Conservation (phyloP, 2,797 vertebrate genomes). For the Neomorphus geoffroyi region DNA sequence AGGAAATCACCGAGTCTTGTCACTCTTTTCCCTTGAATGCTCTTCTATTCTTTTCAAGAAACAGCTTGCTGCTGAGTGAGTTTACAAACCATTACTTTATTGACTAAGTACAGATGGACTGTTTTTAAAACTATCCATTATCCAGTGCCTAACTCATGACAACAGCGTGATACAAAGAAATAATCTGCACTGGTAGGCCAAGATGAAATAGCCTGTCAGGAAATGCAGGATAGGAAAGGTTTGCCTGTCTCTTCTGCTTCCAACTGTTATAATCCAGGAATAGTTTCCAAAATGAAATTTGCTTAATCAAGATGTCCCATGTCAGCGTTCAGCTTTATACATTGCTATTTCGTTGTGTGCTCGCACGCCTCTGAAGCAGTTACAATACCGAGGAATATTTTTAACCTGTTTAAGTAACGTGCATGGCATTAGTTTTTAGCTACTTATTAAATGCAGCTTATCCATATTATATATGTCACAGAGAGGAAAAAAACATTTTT, state of each 20-base stretch:
- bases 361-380: not conserved
- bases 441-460: slow-evolving; percentile 31
- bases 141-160: slow-evolving; percentile 19
- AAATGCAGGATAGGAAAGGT: slow-evolving; percentile 6
- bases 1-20: slow-evolving; percentile 29
- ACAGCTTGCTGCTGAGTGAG: slow-evolving; percentile 23
- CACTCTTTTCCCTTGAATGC: slow-evolving; percentile 23
- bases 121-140: slow-evolving; percentile 37
- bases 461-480: not conserved
- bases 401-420: not conserved
- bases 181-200: slow-evolving; percentile 15
- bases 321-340: not conserved
- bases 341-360: not conserved
- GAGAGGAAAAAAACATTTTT: slow-evolving; percentile 4
- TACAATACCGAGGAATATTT: not conserved
- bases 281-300: not conserved
- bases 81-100: slow-evolving; percentile 52
- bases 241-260: not conserved
- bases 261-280: not conserved
- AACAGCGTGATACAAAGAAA: slow-evolving; percentile 6
- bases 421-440: not conserved
- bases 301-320: not conserved
- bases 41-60: slow-evolving; percentile 28
- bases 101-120: slow-evolving; percentile 55
- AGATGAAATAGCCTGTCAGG: slow-evolving; percentile 21